Conservation (phyloP, 2,797 vertebrate species). For the Xiphorhynchus erythropygius region DNA sequence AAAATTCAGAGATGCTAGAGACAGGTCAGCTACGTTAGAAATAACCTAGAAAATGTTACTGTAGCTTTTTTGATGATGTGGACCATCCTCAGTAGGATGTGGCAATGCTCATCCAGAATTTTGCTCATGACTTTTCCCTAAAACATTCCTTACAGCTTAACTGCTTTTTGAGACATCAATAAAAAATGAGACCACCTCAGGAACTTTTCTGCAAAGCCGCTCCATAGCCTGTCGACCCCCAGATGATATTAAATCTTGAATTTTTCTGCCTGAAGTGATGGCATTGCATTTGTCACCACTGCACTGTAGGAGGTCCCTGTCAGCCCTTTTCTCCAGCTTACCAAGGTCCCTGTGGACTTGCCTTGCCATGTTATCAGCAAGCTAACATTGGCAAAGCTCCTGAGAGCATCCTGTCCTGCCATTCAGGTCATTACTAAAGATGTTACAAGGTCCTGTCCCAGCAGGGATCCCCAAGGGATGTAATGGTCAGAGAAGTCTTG, state of each 20-base stretch:
- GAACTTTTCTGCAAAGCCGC: not conserved
- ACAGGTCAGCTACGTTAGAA: not conserved
- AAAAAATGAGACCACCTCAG: not conserved
- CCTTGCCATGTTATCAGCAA: not conserved
- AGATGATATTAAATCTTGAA: fast-evolving
- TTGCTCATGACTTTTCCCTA: not conserved
- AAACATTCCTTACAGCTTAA: not conserved
- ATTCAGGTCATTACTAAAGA: not conserved
- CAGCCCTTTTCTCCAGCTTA: not conserved
- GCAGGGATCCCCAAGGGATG: not conserved
- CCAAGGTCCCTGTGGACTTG: not conserved
- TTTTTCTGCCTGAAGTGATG: not conserved
- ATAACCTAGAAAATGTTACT: not conserved
- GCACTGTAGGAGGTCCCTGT: not conserved
- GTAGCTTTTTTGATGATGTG: not conserved
- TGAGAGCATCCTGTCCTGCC: not conserved
- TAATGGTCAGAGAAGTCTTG: not conserved
- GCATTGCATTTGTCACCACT: not conserved
- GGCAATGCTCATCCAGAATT: not conserved
- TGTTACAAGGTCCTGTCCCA: not conserved
- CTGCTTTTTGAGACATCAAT: not conserved
- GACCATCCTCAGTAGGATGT: not conserved
- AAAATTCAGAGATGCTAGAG: not conserved
- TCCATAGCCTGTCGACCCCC: not conserved
- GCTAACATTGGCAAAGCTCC: not conserved